Conservation (phyloP, 2,888 invertebrate genomes). For the Nemoura dubitans region DNA sequence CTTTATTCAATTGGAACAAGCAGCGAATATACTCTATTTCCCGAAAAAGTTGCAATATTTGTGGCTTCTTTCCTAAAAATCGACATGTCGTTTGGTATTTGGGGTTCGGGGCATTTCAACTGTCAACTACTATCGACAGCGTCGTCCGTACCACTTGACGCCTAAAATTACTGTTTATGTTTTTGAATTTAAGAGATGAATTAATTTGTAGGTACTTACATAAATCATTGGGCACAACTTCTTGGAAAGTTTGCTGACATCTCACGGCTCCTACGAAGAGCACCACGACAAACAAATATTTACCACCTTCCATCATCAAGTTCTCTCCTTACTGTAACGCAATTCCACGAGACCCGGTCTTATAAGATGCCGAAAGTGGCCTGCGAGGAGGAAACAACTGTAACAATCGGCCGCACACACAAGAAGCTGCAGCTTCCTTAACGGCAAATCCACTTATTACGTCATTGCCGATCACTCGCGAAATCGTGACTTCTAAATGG, state of each 20-base stretch:
- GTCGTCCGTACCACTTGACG: too few relatives aligned
- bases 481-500: not conserved
- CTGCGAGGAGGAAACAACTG: not conserved
- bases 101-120: too few relatives aligned
- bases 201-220: not conserved
- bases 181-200: too few relatives aligned
- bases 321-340: not conserved
- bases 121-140: too few relatives aligned
- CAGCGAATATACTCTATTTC: too few relatives aligned
- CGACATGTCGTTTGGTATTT: too few relatives aligned
- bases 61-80: too few relatives aligned
- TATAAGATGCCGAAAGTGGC: not conserved
- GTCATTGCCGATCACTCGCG: not conserved
- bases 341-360: not conserved
- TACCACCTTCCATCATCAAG: not conserved
- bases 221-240: not conserved
- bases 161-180: too few relatives aligned
- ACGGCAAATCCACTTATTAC: not conserved
- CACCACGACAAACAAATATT: not conserved
- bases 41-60: too few relatives aligned
- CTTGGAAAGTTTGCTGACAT: not conserved
- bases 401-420: not conserved
- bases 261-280: not conserved
- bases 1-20: too few relatives aligned
- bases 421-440: not conserved